Evolutionary conservation across 1,140 invertebrate genomes (phyloP).

Genomic region (Zaprionus vittiger): DNA sequence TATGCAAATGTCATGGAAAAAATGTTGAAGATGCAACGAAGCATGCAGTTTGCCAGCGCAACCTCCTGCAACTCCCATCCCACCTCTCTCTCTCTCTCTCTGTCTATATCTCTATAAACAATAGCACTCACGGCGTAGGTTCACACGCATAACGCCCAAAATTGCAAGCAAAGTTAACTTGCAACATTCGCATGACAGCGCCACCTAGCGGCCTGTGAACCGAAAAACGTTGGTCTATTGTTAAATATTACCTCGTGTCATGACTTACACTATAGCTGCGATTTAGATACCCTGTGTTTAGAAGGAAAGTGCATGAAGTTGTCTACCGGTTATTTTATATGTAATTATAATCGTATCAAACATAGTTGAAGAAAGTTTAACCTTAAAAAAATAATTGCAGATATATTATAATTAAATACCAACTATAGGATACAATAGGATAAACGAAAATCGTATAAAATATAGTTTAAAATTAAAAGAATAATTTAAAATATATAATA

Average conservation of each 20-base stretch:
- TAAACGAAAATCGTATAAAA: no score
- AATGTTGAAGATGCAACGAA: slow-evolving; percentile 41
- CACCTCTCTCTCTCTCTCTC: not conserved
- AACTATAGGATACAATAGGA: no score
- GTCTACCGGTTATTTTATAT: no score
- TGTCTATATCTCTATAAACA: not conserved
- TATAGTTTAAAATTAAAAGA: no score
- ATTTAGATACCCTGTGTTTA: slow-evolving; percentile 5
- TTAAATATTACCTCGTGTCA: not conserved
- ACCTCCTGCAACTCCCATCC: not conserved
- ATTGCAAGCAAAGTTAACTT: slow-evolving; percentile 42
- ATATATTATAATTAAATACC: no score
- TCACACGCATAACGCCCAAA: slow-evolving; percentile 53
- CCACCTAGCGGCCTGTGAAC: slow-evolving; percentile 42
- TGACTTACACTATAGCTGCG: not conserved
- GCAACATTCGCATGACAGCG: slow-evolving; percentile 47
- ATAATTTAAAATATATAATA: no score
- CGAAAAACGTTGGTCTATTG: slow-evolving; percentile 17
- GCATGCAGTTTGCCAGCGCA: slow-evolving; percentile 42
- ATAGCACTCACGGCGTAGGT: not conserved
- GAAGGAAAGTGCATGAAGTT: no score
- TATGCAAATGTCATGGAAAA: slow-evolving; percentile 38
- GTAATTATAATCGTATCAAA: no score
- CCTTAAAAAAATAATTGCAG: no score
- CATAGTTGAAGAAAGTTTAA: no score